A percentile compares a stretch with the other conserved stretches of the same genome.
phyloP scores from a whole-genome alignment of 2,888 invertebrate species.

The Drosophila phalerata region DNA sequence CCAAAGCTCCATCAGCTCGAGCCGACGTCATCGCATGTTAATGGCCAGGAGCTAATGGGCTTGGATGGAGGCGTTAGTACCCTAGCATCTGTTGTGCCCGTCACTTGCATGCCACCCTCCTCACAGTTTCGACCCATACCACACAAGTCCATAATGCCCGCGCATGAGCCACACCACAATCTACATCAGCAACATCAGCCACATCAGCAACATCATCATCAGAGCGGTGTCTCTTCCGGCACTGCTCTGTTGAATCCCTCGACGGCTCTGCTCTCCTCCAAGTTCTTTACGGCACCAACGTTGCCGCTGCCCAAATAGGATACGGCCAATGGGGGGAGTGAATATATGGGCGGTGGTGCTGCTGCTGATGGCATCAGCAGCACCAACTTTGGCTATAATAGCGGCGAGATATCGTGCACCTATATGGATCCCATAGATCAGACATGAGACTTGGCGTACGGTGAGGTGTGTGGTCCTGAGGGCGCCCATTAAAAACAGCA shows the following conservation, averaged over 20 bases:
- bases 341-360: constrained; percentile 55
- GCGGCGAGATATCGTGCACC: constrained; percentile 83
- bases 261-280: constrained; percentile 84
- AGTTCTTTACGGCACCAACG: constrained; percentile 85
- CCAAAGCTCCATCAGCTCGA: constrained; percentile 81
- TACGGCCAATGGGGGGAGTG: constrained; percentile 84
- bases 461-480: constrained; percentile 78
- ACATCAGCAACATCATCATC: constrained; percentile 47
- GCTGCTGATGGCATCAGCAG: constrained; percentile 32
- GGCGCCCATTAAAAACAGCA: constrained; percentile 60
- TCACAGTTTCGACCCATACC: constrained; percentile 86
- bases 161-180: constrained; percentile 72
- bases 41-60: constrained; percentile 73
- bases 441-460: constrained; percentile 81
- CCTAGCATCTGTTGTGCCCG: constrained; percentile 82
- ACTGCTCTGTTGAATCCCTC: constrained; percentile 82
- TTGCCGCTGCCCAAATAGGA: constrained; percentile 85
- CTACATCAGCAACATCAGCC: constrained; percentile 46
- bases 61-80: constrained; percentile 81
- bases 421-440: constrained; percentile 84
- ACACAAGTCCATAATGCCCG: constrained; percentile 84
- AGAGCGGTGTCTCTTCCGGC: constrained; percentile 47
- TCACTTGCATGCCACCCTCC: constrained; percentile 85
- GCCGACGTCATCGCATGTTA: constrained; percentile 56
- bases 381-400: constrained; percentile 78